These are phyloP conservation scores for Volucella inanis DNA, from an alignment of 2,888 invertebrate genomes.

Conservation along the genomic window DNA sequence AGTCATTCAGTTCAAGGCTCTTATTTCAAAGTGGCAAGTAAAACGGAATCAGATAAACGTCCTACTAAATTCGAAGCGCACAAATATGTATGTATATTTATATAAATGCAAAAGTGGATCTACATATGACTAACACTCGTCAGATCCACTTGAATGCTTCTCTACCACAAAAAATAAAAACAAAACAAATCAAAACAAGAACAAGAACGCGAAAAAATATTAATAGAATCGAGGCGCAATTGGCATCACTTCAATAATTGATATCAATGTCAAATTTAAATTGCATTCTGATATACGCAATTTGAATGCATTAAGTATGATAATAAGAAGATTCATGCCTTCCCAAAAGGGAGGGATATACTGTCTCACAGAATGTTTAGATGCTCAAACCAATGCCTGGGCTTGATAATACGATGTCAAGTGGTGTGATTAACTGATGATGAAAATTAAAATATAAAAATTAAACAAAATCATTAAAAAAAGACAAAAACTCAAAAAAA, in stretches of 20 bases:
- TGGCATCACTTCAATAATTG: slow-evolving; percentile 51
- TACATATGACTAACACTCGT: neutral
- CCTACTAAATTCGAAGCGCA: slow-evolving; percentile 36
- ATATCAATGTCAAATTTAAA: slow-evolving; percentile 63
- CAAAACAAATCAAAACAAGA: neutral
- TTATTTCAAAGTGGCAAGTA: slow-evolving; percentile 10
- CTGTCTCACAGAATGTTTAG: neutral
- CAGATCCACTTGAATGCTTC: slow-evolving; percentile 43
- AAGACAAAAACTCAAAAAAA: neutral
- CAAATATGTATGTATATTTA: neutral
- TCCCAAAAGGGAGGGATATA: neutral
- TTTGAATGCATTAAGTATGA: slow-evolving; percentile 15
- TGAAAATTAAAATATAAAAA: slow-evolving; percentile 4
- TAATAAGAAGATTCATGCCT: neutral
- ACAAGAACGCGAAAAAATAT: slow-evolving; percentile 4
- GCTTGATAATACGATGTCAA: slow-evolving; percentile 43
- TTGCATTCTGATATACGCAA: slow-evolving; percentile 53
- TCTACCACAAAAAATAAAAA: neutral
- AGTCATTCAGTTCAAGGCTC: slow-evolving; percentile 57
- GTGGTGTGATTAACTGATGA: slow-evolving; percentile 8
- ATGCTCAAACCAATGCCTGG: neutral
- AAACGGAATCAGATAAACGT: slow-evolving; percentile 52
- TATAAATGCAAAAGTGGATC: neutral
- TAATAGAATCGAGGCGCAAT: slow-evolving; percentile 29
- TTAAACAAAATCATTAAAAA: neutral